Conservation (phyloP, 2,888 invertebrate species). For the Diloba caeruleocephala region DNA sequence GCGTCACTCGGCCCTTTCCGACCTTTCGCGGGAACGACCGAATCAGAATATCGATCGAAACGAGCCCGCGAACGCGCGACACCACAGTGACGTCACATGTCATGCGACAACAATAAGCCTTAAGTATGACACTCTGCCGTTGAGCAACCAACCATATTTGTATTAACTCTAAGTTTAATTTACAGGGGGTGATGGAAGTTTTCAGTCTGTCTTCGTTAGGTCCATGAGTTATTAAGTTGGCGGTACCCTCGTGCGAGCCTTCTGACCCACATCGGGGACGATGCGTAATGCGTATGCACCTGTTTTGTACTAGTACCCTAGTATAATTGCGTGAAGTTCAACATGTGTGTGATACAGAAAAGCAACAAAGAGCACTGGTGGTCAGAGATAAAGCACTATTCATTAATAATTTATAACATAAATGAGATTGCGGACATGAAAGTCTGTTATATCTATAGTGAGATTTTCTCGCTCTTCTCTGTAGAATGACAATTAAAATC, state of each 20-base stretch:
- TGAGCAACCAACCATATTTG: slow-evolving; percentile 38
- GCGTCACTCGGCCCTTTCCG: slow-evolving; percentile 70
- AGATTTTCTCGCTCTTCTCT: too few relatives aligned
- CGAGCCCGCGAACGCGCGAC: slow-evolving; percentile 77
- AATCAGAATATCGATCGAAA: slow-evolving; percentile 77
- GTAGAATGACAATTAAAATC: too few relatives aligned
- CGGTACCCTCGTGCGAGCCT: slow-evolving; percentile 64
- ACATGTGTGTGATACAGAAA: slow-evolving; percentile 40
- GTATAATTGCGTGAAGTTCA: slow-evolving; percentile 55
- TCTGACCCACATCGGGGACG: slow-evolving; percentile 82
- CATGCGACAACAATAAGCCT: slow-evolving; percentile 29
- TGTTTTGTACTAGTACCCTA: slow-evolving; percentile 54
- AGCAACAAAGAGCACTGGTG: slow-evolving; percentile 2
- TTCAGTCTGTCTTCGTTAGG: slow-evolving; percentile 39
- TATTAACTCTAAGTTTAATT: not conserved
- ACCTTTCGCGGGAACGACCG: slow-evolving; percentile 70
- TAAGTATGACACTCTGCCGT: slow-evolving; percentile 11
- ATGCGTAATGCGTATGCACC: slow-evolving; percentile 83
- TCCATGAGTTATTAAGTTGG: slow-evolving; percentile 54
- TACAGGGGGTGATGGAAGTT: slow-evolving; percentile 11
- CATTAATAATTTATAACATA: too few relatives aligned
- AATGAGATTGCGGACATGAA: not conserved
- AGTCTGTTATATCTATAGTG: too few relatives aligned
- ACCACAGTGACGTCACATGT: slow-evolving; percentile 80
- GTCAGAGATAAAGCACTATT: slow-evolving; percentile 3